Percentiles rank a stretch among this genome's conserved stretches.
Evolutionary conservation across 2,888 invertebrate species (phyloP).

Genomic region (Melipona bicolor): DNA sequence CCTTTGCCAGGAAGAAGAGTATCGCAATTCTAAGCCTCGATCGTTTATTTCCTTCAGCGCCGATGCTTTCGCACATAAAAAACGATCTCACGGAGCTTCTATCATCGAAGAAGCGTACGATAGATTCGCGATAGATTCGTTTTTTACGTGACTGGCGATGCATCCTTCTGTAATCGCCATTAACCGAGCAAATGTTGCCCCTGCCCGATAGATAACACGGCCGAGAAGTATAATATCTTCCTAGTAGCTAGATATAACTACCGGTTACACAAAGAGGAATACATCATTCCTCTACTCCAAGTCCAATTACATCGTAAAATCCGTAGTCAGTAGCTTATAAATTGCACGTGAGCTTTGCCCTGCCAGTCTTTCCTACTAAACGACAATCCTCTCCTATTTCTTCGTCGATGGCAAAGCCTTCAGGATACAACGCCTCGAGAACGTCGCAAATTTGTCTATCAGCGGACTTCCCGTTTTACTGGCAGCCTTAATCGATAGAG

Average conservation of each 20-base stretch:
- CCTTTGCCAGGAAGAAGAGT: background rate
- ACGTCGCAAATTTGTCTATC: constrained; percentile 25
- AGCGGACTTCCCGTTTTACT: constrained; percentile 19
- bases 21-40: background rate
- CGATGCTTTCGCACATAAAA: background rate
- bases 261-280: constrained; percentile 63
- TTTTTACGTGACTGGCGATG: constrained; percentile 55
- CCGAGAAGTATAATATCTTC: constrained; percentile 69
- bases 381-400: constrained; percentile 49
- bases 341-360: constrained; percentile 61
- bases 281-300: constrained; percentile 46
- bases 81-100: background rate
- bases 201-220: constrained; percentile 38
- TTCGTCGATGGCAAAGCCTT: background rate
- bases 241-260: constrained; percentile 72
- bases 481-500: background rate
- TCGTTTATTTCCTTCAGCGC: background rate
- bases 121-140: constrained; percentile 7
- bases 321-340: constrained; percentile 63
- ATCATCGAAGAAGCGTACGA: too few species aligned
- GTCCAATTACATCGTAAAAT: constrained; percentile 76
- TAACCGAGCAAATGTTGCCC: constrained; percentile 57
- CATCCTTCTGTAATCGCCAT: constrained; percentile 59
- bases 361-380: constrained; percentile 36
- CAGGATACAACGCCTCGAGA: background rate